phyloP scores from a whole-genome alignment of 1,140 invertebrate species.

The Zaprionus taronus region DNA sequence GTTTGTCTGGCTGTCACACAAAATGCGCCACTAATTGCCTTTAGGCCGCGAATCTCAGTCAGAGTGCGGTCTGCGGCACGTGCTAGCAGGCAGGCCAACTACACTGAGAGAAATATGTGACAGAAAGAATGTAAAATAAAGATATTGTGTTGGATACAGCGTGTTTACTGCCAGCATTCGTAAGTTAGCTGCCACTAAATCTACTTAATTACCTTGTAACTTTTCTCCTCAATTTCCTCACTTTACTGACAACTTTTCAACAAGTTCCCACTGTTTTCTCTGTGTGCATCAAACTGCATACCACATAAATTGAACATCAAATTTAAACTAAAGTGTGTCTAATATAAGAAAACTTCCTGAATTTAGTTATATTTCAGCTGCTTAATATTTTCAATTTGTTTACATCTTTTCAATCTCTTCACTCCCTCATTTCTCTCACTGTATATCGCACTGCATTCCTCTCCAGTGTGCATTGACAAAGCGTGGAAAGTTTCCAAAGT shows the following conservation, averaged over 20 bases:
- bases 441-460: not conserved
- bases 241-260: no score
- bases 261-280: no score
- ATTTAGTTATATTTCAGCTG: not conserved
- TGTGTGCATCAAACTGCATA: no score
- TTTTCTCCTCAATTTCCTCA: no score
- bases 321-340: no score
- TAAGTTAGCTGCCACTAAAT: no score
- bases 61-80: constrained; percentile 54
- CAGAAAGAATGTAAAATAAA: not conserved
- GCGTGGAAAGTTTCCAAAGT: constrained; percentile 60
- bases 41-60: constrained; percentile 32
- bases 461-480: constrained; percentile 6
- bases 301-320: no score
- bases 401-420: not conserved
- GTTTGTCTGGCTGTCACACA: constrained; percentile 17
- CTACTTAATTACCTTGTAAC: no score
- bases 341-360: not conserved
- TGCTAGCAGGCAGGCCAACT: constrained; percentile 26
- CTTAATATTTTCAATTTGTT: not conserved
- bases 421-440: not conserved
- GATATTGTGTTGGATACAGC: no score
- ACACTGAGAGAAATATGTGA: constrained; percentile 19
- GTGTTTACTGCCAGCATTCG: no score
- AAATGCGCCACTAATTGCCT: constrained; percentile 58